A percentile compares a stretch with the other conserved stretches of the same genome.
These are phyloP conservation scores for Romanogobio albipinnatus DNA, from an alignment of 2,113 vertebrate genomes.

Conservation along the genomic window DNA sequence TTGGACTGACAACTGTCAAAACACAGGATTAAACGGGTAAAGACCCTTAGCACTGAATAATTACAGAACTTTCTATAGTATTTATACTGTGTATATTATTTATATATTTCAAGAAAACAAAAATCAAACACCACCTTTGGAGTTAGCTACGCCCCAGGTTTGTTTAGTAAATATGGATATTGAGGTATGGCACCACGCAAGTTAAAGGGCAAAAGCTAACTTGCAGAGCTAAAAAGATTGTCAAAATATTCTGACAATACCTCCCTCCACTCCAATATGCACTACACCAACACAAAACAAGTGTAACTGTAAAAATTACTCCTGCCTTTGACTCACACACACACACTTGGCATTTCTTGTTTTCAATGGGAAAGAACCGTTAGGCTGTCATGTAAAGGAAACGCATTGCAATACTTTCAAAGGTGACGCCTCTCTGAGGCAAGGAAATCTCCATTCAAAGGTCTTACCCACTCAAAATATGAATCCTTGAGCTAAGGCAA, in stretches of 20 bases:
- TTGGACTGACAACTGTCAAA: conserved; percentile 44
- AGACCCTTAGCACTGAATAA: conserved; percentile 44
- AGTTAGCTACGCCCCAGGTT: conserved; percentile 55
- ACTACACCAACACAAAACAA: conserved; percentile 68
- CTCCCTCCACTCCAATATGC: conserved; percentile 47
- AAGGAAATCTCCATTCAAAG: background rate
- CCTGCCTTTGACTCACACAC: conserved; percentile 12
- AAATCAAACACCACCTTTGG: conserved; percentile 61
- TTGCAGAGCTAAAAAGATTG: conserved; percentile 57
- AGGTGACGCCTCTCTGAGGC: background rate
- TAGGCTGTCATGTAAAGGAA: conserved; percentile 6
- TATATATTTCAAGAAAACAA: conserved; percentile 14
- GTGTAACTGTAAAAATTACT: conserved; percentile 65
- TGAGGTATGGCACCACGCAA: conserved; percentile 74
- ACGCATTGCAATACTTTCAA: conserved; percentile 19
- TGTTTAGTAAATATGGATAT: conserved; percentile 70
- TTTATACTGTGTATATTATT: conserved; percentile 1
- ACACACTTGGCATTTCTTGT: conserved; percentile 5
- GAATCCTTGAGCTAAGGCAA: conserved; percentile 25
- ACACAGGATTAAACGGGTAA: conserved; percentile 31
- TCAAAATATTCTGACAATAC: conserved; percentile 59
- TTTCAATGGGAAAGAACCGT: conserved; percentile 6
- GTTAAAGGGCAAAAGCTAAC: conserved; percentile 58
- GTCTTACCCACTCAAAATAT: background rate
- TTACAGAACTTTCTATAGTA: conserved; percentile 44